A percentile compares a stretch with the other conserved stretches of the same genome.
Conservation (phyloP, 2,797 vertebrate genomes). For the Diplodus puntazzo region DNA sequence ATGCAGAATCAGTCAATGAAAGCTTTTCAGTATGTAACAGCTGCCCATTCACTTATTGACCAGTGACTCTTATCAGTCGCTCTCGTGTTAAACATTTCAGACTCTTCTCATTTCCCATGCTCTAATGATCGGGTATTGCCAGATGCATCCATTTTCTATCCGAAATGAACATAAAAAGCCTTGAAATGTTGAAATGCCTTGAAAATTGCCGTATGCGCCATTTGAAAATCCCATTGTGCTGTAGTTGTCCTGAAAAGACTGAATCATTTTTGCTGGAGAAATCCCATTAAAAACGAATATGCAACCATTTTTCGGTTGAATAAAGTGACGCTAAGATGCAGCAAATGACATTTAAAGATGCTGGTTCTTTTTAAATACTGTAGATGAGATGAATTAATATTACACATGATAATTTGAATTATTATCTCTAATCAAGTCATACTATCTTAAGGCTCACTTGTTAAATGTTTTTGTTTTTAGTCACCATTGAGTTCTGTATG, state of each 20-base stretch:
- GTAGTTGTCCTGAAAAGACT: slow-evolving; percentile 12
- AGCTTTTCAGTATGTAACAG: slow-evolving; percentile 10
- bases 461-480: not conserved
- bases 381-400: slow-evolving; percentile 18
- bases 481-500: slow-evolving; percentile 25
- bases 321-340: not conserved
- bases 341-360: not conserved
- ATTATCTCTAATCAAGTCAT: slow-evolving; percentile 38
- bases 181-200: not conserved
- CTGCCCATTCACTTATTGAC: slow-evolving; percentile 17
- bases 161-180: slow-evolving; percentile 7
- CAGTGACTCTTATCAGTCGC: slow-evolving; percentile 24
- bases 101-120: not conserved
- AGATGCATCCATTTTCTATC: slow-evolving; percentile 14
- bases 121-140: not conserved
- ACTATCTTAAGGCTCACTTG: not conserved
- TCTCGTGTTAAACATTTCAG: not conserved
- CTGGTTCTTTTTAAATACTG: not conserved
- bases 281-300: not conserved
- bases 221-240: not conserved
- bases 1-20: slow-evolving; percentile 17
- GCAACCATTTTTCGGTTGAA: not conserved
- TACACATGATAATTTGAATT: slow-evolving; percentile 21
- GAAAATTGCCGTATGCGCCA: not conserved
- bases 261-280: not conserved